phyloP scores from a whole-genome alignment of 2,888 invertebrate genomes.

The Cactoblastis cactorum region DNA sequence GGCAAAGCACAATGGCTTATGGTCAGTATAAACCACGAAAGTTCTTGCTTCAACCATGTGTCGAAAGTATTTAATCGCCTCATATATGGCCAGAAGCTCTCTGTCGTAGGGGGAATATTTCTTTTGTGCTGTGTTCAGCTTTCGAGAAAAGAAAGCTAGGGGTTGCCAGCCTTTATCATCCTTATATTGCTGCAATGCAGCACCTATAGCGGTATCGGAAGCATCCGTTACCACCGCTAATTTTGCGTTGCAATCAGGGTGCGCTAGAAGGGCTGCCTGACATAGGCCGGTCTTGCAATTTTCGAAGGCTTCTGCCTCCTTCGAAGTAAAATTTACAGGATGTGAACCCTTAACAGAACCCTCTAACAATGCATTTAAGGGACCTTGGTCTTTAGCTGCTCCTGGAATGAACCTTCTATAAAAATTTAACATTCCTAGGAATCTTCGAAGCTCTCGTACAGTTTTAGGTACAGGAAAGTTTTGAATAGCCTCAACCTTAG shows the following conservation, averaged over 20 bases:
- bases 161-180: background rate
- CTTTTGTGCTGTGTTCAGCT: background rate
- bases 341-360: background rate
- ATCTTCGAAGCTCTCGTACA: background rate
- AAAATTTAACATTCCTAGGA: background rate
- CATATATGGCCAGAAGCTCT: no score
- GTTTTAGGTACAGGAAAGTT: background rate
- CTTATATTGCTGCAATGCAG: background rate
- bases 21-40: no score
- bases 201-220: background rate
- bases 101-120: background rate
- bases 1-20: no score
- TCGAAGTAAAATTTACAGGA: background rate
- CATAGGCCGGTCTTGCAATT: constrained; percentile 2
- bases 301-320: background rate
- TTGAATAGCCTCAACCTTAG: background rate
- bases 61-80: no score
- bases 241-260: background rate
- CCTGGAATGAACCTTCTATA: background rate
- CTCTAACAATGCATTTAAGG: background rate
- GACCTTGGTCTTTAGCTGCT: background rate
- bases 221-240: background rate
- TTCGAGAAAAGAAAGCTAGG: background rate
- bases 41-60: no score
- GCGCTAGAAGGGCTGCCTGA: background rate